Evolutionary conservation across 2,113 vertebrate species (phyloP).

Genomic region (Pipra filicauda): DNA sequence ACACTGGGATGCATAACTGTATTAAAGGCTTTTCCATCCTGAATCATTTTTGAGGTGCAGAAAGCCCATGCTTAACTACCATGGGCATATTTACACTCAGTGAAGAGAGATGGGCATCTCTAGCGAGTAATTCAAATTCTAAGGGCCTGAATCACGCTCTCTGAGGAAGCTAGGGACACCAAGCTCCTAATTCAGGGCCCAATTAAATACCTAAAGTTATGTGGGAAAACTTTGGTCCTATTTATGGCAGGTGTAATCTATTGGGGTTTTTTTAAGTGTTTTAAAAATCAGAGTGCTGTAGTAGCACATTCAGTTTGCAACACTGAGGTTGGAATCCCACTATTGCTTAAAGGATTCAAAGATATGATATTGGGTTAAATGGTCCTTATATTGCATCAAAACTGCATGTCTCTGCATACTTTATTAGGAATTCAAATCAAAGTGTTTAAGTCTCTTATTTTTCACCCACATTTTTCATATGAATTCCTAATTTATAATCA

Average conservation of each 20-base stretch:
- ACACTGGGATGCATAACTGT: background rate
- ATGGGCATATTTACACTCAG: background rate
- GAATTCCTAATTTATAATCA: background rate
- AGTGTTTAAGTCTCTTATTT: background rate
- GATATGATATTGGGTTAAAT: background rate
- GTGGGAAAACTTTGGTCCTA: background rate
- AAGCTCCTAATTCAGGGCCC: background rate
- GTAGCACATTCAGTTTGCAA: background rate
- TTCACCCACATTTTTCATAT: background rate
- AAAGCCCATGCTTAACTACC: background rate
- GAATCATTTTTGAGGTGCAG: background rate
- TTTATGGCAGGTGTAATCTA: background rate
- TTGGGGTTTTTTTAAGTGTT: rapidly evolving
- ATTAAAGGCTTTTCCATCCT: background rate
- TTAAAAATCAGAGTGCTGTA: background rate
- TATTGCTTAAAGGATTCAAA: background rate
- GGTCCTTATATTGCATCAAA: background rate
- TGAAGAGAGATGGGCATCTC: background rate
- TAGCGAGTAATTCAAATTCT: background rate
- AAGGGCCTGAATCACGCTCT: background rate
- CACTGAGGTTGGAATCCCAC: background rate
- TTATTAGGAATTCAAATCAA: background rate
- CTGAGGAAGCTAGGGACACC: background rate
- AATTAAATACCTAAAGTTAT: background rate
- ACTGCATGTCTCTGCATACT: background rate